These are phyloP conservation scores for Drosophila saltans DNA, from an alignment of 1,140 invertebrate species.

Conservation along the genomic window DNA sequence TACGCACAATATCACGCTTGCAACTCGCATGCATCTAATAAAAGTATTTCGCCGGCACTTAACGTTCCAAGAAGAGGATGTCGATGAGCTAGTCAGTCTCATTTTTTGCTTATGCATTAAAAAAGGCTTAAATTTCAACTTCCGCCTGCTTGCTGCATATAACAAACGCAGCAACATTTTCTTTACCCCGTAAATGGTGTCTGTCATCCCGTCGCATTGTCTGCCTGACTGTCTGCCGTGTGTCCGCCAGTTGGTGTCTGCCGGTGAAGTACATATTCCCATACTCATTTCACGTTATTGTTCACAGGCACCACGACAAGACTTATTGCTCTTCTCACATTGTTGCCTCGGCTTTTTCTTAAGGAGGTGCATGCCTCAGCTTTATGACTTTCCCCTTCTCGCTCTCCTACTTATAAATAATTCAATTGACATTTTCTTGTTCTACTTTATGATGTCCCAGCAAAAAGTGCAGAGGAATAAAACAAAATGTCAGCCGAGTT, in stretches of 20 bases:
- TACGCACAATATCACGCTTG: slow-evolving; percentile 50
- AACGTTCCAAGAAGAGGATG: slow-evolving; percentile 23
- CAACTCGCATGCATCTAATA: slow-evolving; percentile 29
- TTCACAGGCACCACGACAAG: slow-evolving; percentile 15
- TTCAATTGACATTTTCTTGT: slow-evolving; percentile 34
- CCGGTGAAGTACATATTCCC: slow-evolving; percentile 13
- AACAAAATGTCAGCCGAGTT: slow-evolving; percentile 26
- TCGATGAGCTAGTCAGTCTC: slow-evolving; percentile 9
- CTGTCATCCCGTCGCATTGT: background rate
- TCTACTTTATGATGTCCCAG: slow-evolving; percentile 37
- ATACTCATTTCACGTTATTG: slow-evolving; percentile 41
- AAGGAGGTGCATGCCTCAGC: slow-evolving; percentile 19
- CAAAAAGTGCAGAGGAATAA: slow-evolving; percentile 35
- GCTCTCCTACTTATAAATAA: slow-evolving; percentile 35
- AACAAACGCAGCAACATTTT: slow-evolving; percentile 8
- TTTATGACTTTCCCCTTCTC: slow-evolving; percentile 21
- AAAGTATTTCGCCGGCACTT: slow-evolving; percentile 47
- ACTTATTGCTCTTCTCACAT: slow-evolving; percentile 1
- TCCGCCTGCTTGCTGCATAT: slow-evolving; percentile 18
- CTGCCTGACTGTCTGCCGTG: background rate
- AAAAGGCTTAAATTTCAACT: slow-evolving; percentile 37
- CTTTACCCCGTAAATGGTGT: background rate
- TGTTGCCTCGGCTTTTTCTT: slow-evolving; percentile 2
- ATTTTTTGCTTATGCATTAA: slow-evolving; percentile 38
- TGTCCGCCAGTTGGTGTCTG: background rate